Conservation (phyloP, 2,113 vertebrate genomes). For the Apodemus sylvaticus region DNA sequence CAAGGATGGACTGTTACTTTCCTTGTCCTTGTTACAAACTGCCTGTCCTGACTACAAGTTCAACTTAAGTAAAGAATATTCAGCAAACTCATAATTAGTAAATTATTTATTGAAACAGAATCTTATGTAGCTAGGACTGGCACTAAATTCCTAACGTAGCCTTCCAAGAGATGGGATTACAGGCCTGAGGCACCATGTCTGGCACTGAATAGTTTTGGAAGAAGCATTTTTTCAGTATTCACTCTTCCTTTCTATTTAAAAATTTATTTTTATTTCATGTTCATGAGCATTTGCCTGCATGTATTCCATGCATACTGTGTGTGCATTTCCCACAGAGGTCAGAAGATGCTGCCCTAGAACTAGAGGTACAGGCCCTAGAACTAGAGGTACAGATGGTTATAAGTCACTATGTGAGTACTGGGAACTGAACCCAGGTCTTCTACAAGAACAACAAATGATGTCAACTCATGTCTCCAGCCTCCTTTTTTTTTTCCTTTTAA, state of each 20-base stretch:
- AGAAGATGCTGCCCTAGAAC: not conserved
- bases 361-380: not conserved
- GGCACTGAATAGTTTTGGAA: not conserved
- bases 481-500: not conserved
- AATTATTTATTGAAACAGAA: not conserved
- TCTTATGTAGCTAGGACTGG: not conserved
- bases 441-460: not conserved
- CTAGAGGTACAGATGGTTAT: not conserved
- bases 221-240: not conserved
- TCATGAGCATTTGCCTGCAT: not conserved
- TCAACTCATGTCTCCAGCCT: not conserved
- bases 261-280: not conserved
- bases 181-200: not conserved
- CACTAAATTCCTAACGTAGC: not conserved
- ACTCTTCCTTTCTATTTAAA: not conserved
- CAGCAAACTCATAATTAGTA: not conserved
- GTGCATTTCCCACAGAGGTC: not conserved
- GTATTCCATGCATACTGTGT: not conserved
- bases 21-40: not conserved
- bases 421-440: not conserved
- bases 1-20: not conserved
- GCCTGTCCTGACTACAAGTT: not conserved
- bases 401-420: not conserved
- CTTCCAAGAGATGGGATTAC: not conserved
- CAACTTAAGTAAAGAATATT: not conserved